These are phyloP conservation scores for Zygaena filipendulae DNA, from an alignment of 2,888 invertebrate genomes.

Conservation along the genomic window DNA sequence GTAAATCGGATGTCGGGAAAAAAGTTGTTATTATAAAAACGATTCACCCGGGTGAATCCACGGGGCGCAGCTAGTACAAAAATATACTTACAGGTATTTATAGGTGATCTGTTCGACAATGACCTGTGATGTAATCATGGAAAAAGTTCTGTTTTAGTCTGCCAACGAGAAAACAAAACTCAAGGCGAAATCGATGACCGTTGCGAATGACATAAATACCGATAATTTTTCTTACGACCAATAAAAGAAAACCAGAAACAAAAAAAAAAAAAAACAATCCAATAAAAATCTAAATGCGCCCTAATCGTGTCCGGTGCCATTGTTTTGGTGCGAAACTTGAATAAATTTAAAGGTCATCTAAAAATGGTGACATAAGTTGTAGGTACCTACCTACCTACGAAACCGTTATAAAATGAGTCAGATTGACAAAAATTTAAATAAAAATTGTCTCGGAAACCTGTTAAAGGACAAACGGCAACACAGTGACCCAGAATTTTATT, in stretches of 20 bases:
- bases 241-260: conserved; percentile 1
- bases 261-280: conserved; percentile 4
- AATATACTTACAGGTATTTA: no score
- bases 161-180: neutral
- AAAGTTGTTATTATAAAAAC: no score
- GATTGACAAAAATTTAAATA: conserved; percentile 27
- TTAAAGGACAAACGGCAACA: conserved; percentile 41
- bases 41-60: no score
- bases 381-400: no score
- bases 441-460: conserved; percentile 27
- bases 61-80: no score
- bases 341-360: conserved; percentile 25
- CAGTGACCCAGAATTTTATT: conserved; percentile 45
- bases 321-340: conserved; percentile 20
- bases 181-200: neutral
- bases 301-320: no score
- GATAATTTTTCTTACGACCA: no score
- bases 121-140: no score
- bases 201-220: neutral
- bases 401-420: conserved; percentile 24
- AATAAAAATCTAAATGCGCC: conserved; percentile 24
- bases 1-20: no score
- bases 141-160: no score
- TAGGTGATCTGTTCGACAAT: no score
- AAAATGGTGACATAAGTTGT: conserved; percentile 19